phyloP scores from a whole-genome alignment of 2,888 invertebrate genomes.

The Fissipunctia ypsillon region DNA sequence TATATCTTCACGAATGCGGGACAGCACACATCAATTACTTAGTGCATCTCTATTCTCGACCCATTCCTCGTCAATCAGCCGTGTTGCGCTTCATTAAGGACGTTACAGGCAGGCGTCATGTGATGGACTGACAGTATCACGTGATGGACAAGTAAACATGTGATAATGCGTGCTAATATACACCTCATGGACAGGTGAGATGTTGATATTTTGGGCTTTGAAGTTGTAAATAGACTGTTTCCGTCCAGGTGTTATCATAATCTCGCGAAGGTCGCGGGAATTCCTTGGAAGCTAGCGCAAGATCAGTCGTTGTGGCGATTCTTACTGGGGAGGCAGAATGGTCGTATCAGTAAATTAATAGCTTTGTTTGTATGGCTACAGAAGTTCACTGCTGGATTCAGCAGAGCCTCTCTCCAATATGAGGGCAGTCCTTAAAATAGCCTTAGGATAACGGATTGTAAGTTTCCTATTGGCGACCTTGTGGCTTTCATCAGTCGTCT shows the following conservation, averaged over 20 bases:
- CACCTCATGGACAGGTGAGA: slow-evolving; percentile 38
- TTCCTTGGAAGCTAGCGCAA: background rate
- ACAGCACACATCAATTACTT: slow-evolving; percentile 27
- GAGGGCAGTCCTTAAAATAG: background rate
- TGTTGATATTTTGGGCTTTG: slow-evolving; percentile 23
- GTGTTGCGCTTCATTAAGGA: slow-evolving; percentile 24
- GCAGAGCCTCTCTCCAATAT: background rate
- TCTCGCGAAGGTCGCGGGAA: background rate
- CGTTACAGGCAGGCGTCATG: slow-evolving; percentile 28
- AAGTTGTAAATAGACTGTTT: background rate
- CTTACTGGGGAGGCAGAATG: no score
- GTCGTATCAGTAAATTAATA: no score
- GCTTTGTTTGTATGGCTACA: background rate
- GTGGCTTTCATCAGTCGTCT: background rate
- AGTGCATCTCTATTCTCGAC: slow-evolving; percentile 47
- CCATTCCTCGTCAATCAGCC: slow-evolving; percentile 21
- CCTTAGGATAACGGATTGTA: background rate
- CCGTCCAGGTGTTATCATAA: background rate
- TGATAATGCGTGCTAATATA: slow-evolving; percentile 41
- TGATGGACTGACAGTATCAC: slow-evolving; percentile 39
- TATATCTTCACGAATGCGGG: background rate
- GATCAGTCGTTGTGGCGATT: background rate
- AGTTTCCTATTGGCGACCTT: background rate
- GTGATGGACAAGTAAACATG: slow-evolving; percentile 34
- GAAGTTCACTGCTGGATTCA: background rate